These are phyloP conservation scores for Geotrypetes seraphini DNA, from an alignment of 2,797 vertebrate species.

Conservation along the genomic window DNA sequence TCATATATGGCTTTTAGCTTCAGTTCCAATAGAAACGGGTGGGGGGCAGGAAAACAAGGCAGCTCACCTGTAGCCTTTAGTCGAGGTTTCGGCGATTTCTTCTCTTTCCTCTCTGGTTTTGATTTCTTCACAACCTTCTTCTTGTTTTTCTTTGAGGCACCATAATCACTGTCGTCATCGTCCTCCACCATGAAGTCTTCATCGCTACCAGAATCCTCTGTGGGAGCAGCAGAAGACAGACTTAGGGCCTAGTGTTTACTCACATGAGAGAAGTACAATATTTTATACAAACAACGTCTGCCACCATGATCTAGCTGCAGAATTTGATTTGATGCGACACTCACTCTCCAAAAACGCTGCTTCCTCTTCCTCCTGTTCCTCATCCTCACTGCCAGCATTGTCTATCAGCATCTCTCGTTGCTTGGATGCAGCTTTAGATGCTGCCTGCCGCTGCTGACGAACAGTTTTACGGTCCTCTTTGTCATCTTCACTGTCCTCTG, in stretches of 20 bases:
- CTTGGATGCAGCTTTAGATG: slow-evolving; percentile 93
- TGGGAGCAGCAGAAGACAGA: slow-evolving; percentile 26
- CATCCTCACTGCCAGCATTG: slow-evolving; percentile 88
- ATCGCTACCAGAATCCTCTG: slow-evolving; percentile 78
- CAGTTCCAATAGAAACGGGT: not conserved
- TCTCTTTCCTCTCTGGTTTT: slow-evolving; percentile 90
- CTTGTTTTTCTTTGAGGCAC: slow-evolving; percentile 91
- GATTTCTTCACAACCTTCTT: slow-evolving; percentile 89
- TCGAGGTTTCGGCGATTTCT: slow-evolving; percentile 93
- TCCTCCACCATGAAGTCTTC: slow-evolving; percentile 97
- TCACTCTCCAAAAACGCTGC: slow-evolving; percentile 76
- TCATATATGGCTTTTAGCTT: no score
- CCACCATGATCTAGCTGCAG: no score
- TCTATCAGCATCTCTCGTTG: slow-evolving; percentile 94
- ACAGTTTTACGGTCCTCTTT: slow-evolving; percentile 86
- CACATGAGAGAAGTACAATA: no score
- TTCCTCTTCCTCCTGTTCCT: slow-evolving; percentile 83
- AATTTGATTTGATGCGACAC: slow-evolving; percentile 24
- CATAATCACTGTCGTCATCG: slow-evolving; percentile 95
- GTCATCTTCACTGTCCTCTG: slow-evolving; percentile 92
- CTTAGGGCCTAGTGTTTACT: no score
- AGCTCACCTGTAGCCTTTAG: slow-evolving; percentile 94
- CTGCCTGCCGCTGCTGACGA: slow-evolving; percentile 89
- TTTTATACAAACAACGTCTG: no score
- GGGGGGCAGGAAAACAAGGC: no score